These are phyloP conservation scores for Sarcoramphus papa DNA, from an alignment of 2,797 vertebrate species.

Conservation along the genomic window DNA sequence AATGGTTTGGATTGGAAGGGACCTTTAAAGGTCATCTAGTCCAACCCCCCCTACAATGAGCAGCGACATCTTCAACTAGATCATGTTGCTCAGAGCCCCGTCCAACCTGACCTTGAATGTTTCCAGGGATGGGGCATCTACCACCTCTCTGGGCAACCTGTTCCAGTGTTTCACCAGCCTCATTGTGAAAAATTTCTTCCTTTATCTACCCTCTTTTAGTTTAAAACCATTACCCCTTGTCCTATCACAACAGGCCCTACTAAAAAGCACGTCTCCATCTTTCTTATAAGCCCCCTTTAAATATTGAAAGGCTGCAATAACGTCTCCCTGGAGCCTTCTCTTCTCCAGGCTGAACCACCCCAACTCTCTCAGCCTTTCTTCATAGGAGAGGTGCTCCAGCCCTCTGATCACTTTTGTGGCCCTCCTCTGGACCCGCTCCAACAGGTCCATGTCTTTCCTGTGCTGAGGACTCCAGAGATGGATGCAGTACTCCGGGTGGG, in stretches of 20 bases:
- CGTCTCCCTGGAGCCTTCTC: fast-evolving
- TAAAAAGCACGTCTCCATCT: background rate
- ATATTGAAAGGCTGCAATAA: too few relatives aligned
- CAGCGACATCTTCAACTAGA: background rate
- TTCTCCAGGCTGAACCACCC: too few relatives aligned
- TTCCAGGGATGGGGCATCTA: background rate
- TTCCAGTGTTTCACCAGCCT: background rate
- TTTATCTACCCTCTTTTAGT: background rate
- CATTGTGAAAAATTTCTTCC: background rate
- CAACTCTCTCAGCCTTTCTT: too few relatives aligned
- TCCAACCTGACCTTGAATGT: background rate
- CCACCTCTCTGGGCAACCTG: background rate
- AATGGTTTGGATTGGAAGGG: background rate
- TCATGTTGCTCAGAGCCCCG: background rate
- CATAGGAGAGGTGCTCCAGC: background rate
- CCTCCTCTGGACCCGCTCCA: background rate
- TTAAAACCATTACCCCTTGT: background rate
- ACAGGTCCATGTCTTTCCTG: background rate
- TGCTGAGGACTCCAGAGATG: background rate
- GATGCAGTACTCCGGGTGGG: background rate
- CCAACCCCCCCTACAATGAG: background rate
- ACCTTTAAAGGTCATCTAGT: background rate
- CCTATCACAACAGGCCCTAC: background rate
- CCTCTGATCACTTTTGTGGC: background rate
- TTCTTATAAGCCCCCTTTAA: too few relatives aligned